These are phyloP conservation scores for Nipponacmea schrenckii DNA, from an alignment of 2,888 invertebrate genomes.

Conservation along the genomic window DNA sequence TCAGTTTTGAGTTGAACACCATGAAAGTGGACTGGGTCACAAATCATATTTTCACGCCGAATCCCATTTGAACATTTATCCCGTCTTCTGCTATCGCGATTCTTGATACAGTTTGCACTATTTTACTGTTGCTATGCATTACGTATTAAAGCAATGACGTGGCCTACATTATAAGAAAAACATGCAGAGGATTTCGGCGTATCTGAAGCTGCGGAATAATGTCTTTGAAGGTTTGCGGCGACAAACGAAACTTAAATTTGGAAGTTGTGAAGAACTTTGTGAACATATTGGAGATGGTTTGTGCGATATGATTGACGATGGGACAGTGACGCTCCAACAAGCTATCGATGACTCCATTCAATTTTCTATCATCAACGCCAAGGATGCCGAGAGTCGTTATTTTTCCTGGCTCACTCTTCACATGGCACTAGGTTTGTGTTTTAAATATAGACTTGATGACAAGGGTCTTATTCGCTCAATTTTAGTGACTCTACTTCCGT, in stretches of 20 bases:
- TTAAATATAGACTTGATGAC: neutral
- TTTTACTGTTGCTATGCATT: too few relatives aligned
- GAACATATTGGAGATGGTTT: constrained; percentile 14
- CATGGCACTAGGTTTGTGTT: constrained; percentile 18
- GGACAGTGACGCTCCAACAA: constrained; percentile 3
- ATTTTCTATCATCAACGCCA: constrained; percentile 1
- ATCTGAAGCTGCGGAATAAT: constrained; percentile 15
- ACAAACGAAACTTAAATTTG: neutral
- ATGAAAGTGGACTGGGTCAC: too few relatives aligned
- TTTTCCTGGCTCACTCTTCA: constrained; percentile 21
- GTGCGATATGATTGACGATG: constrained; percentile 1
- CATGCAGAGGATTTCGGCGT: constrained; percentile 12
- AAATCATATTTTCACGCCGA: too few relatives aligned
- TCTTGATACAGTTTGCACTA: too few relatives aligned
- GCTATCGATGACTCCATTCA: constrained; percentile 11
- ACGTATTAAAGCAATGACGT: too few relatives aligned
- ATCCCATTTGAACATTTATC: too few relatives aligned
- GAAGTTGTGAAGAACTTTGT: neutral
- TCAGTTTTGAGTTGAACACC: too few relatives aligned
- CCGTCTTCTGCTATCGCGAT: too few relatives aligned
- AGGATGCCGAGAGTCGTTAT: constrained; percentile 5
- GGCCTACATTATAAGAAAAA: neutral
- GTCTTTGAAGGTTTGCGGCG: constrained; percentile 2
- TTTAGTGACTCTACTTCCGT: constrained; percentile 4
- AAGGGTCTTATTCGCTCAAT: constrained; percentile 1